Evolutionary conservation across 2,113 vertebrate species (phyloP).

Genomic region (Corythornis madagascariensis): DNA sequence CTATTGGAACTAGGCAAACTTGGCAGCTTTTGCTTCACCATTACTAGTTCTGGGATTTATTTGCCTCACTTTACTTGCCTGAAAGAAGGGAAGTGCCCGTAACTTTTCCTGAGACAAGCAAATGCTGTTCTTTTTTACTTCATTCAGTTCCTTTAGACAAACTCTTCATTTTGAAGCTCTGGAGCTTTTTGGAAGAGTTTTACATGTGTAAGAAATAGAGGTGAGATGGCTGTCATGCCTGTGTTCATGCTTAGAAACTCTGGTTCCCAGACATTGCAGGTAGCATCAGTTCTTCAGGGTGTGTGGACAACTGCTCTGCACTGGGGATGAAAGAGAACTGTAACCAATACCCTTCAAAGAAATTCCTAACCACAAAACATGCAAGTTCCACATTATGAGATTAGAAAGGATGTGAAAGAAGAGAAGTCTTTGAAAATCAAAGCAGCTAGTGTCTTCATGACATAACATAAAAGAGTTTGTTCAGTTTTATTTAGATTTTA

Average conservation of each 20-base stretch:
- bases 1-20: background rate
- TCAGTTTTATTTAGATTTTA: background rate
- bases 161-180: background rate
- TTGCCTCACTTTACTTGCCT: background rate
- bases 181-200: background rate
- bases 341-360: background rate
- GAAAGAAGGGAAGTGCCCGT: background rate
- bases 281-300: background rate
- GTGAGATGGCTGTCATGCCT: background rate
- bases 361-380: background rate
- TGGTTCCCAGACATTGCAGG: background rate
- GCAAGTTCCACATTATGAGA: background rate
- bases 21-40: background rate
- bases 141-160: background rate
- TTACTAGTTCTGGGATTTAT: background rate
- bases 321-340: constrained; percentile 20
- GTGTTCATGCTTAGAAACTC: background rate
- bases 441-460: background rate
- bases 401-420: constrained; percentile 22
- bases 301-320: background rate
- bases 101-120: background rate
- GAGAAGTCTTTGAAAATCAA: constrained; percentile 54
- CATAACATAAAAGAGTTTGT: constrained; percentile 5
- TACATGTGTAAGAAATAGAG: background rate
- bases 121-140: background rate